These are phyloP conservation scores for Styela clava DNA, from an alignment of 23 tunicate species.

Conservation along the genomic window DNA sequence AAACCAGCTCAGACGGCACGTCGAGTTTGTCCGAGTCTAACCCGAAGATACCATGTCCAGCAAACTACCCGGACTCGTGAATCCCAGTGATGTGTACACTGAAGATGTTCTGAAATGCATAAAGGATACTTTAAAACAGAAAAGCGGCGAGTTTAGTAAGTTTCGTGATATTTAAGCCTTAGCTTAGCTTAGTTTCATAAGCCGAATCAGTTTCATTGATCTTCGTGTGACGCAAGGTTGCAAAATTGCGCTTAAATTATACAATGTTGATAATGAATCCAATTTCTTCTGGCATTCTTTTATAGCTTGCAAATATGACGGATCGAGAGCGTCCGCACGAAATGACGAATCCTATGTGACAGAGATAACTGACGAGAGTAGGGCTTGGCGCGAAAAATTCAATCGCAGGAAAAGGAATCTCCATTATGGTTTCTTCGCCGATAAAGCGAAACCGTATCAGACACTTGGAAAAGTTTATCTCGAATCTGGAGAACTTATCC, in stretches of 20 bases:
- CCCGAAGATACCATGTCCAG: not conserved
- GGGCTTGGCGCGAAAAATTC: constrained; percentile 56
- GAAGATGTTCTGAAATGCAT: constrained; percentile 75
- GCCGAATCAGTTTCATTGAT: too few species aligned
- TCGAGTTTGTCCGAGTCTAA: too few species aligned
- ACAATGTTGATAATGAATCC: too few species aligned
- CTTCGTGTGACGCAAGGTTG: too few species aligned
- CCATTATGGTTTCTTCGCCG: constrained; percentile 55
- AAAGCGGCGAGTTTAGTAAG: constrained; percentile 29
- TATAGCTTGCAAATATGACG: constrained; percentile 42
- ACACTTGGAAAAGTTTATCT: constrained; percentile 54
- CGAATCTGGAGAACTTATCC: constrained; percentile 65
- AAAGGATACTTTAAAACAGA: constrained; percentile 51
- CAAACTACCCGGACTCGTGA: constrained; percentile 38
- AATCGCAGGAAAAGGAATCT: constrained; percentile 52
- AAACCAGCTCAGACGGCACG: too few species aligned
- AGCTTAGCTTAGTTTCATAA: too few species aligned
- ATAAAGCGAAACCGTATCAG: constrained; percentile 80
- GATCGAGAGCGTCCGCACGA: constrained; percentile 45
- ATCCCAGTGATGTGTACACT: constrained; percentile 50
- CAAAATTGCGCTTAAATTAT: too few species aligned
- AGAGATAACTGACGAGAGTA: constrained; percentile 28
- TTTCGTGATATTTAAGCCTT: not conserved
- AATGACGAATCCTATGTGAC: constrained; percentile 45
- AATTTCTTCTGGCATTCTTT: too few species aligned